These are phyloP conservation scores for Pollachius pollachius DNA, from an alignment of 2,113 vertebrate species.

Conservation along the genomic window DNA sequence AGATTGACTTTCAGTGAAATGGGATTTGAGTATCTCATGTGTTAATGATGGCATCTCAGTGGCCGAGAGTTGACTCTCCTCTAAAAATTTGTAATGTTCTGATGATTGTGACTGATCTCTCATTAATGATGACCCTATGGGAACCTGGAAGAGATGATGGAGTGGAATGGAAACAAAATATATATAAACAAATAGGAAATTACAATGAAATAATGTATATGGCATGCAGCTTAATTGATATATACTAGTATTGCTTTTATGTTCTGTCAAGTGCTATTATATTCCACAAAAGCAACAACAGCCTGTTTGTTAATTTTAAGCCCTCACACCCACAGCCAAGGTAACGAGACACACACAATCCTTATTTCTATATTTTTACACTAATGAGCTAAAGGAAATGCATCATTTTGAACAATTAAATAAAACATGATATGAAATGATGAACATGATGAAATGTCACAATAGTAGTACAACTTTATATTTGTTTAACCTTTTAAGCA, in stretches of 20 bases:
- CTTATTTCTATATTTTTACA: no score
- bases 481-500: no score
- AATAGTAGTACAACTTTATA: no score
- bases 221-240: conserved; percentile 32
- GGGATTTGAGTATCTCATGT: conserved; percentile 15
- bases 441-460: no score
- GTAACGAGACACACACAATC: background rate
- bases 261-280: background rate
- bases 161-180: conserved; percentile 43
- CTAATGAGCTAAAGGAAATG: no score
- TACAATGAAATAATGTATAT: conserved; percentile 32
- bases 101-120: conserved; percentile 54
- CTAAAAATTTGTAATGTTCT: conserved; percentile 37
- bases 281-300: background rate
- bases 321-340: background rate
- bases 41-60: conserved; percentile 1
- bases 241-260: background rate
- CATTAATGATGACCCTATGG: conserved; percentile 45
- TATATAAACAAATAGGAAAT: conserved; percentile 34
- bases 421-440: no score
- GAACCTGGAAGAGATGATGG: conserved; percentile 67
- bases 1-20: conserved; percentile 23
- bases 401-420: no score
- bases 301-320: background rate
- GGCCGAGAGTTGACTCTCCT: conserved; percentile 25